Base-by-base conservation (phyloP, 1,140 invertebrate species). In the Littorina saxatilis region DNA sequence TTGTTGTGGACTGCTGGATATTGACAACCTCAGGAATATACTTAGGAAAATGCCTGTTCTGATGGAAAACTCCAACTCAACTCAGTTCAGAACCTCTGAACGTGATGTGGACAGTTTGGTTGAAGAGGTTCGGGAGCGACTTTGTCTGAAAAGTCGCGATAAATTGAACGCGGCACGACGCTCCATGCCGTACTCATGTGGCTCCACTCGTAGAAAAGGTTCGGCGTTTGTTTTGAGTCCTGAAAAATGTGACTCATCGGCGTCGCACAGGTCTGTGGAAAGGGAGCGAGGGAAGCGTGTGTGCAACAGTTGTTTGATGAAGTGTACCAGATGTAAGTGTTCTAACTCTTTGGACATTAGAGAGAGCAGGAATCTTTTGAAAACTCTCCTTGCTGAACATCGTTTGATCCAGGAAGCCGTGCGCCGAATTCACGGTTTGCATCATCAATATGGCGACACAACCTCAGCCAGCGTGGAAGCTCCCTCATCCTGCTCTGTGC, bases 361-460 rank as follows among this genome's bases (percentile, higher is more conserved):
- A 2, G 66, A 39, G 15, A 20, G 17, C 1, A 20, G 35, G 2
- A 74, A 35, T 27, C 72, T 87, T 58, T 55, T 87, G 27, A 79
- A 85, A 61, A 61, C 83, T 61, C 79, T 87, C 32, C 40, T 87
- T n/a, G 52, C 79, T 23, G 83, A 87, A 81, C 85, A 87, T n/a
- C 83, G 83, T n/a, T 61, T 87, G 43, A 87, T 87, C 43, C 85
- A 87, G 73, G 85, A 87, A 78, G 85, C 85, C 17, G 85, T 87
- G 17, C 73, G 81, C 17, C 83, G 85, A 17, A 70, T 86, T 29
- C 83, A 83, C 32, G 20, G 61, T 37, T 78, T 78, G 17, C 55
- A 40, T 66, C 76, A 40, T 55, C 76, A 78, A 58, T 63, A 58
- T 78, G 58, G 58, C 76, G 76, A 78, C 35, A 15, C 27, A 3